Percentiles rank a stretch among this genome's conserved stretches.
Evolutionary conservation across 2,888 invertebrate species (phyloP).

Genomic region (Silvanus unidentatus): DNA sequence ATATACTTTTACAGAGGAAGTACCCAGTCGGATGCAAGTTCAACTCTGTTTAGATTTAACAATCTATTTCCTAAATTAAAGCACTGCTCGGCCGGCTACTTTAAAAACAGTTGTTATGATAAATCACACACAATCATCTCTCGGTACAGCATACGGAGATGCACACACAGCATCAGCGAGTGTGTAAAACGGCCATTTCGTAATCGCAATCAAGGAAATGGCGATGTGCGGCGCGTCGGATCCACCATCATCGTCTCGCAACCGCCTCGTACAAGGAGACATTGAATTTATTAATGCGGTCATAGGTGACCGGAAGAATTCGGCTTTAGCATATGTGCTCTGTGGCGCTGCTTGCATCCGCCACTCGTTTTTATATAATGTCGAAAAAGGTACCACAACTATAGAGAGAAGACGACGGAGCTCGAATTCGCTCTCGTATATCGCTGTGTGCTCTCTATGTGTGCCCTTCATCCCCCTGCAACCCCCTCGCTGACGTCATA

Average conservation of each 20-base stretch:
- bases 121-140: not conserved
- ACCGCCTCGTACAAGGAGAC: no score
- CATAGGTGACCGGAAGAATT: slow-evolving; percentile 44
- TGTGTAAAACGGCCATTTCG: no score
- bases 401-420: no score
- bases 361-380: slow-evolving; percentile 1
- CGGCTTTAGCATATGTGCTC: slow-evolving; percentile 29
- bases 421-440: slow-evolving; percentile 16
- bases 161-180: no score
- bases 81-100: slow-evolving; percentile 34
- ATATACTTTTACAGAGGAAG: slow-evolving; percentile 47
- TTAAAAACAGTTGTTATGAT: slow-evolving; percentile 23
- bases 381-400: not conserved
- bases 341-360: slow-evolving; percentile 8
- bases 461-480: slow-evolving; percentile 28
- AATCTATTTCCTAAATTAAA: slow-evolving; percentile 50
- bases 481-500: slow-evolving; percentile 27
- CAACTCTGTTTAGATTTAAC: slow-evolving; percentile 48
- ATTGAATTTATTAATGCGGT: slow-evolving; percentile 19
- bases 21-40: slow-evolving; percentile 49
- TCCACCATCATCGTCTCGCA: no score
- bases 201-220: no score
- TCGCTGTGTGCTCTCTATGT: no score
- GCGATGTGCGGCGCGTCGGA: no score
- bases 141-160: no score